Evolutionary conservation across 2,888 invertebrate species (phyloP), one percentile per base, ranked within the genome.

Genomic region (Metopia argyrocephala): DNA sequence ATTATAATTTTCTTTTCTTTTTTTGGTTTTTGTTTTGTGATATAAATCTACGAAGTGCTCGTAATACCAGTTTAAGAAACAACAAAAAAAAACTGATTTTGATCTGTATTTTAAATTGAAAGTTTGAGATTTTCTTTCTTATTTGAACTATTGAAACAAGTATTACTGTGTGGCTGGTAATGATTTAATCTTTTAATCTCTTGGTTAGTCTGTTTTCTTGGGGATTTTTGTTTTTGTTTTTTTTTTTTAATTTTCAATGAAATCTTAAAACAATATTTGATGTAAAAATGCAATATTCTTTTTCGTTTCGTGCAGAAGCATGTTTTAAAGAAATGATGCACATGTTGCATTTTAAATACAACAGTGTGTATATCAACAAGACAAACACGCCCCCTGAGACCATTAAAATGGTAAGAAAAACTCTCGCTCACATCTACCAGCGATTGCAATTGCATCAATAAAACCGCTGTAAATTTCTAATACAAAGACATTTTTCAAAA

Each of bases 371-470:
- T 78, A 73, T 71, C 61, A 66, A 66, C 71, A 66, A 71, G 76
- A 83, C 83, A 85, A 85, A 84, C 85, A 85, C 85, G 85, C 84
- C 85, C 85, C 84, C 78, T 82, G 85, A 84, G 85, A 85, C 76
- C 78, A 73, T 74, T 80, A 65, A 56, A 76, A 62, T 76, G 48
- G 48, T 15, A 76, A 76, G 62, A 54, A 45, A 46, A 65, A 59
- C n/a, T n/a, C n/a, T n/a, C n/a, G 25, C 65, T 75, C 28, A 31
- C 2, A 62, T 9, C 5, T 27, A 31, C 7, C n/a, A n/a, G n/a
- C n/a, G n/a, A n/a, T n/a, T n/a, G n/a, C n/a, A n/a, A n/a, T n/a
- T n/a, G n/a, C n/a, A n/a, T n/a, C n/a, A n/a, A n/a, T n/a, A n/a
- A n/a, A n/a, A n/a, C n/a, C n/a, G n/a, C n/a, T n/a, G 38, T 12